Conservation (phyloP, 2,888 invertebrate genomes). For the Limnephilus lunatus region DNA sequence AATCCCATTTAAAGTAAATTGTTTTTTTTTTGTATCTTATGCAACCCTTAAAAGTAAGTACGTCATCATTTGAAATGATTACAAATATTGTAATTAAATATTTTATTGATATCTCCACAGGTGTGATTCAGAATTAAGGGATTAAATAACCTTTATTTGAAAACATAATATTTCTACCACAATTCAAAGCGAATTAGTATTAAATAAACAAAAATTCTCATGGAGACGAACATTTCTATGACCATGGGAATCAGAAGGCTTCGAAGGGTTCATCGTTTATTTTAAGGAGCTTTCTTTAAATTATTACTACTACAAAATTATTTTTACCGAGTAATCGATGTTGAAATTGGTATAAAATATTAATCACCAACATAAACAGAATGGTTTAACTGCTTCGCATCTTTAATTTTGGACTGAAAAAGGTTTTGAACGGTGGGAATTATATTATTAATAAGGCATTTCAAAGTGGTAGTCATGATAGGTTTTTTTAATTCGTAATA, state of each 20-base stretch:
- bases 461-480: background rate
- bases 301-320: background rate
- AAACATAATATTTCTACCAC: constrained; percentile 9
- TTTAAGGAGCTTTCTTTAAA: background rate
- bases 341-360: background rate
- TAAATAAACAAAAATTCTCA: background rate
- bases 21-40: background rate
- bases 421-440: background rate
- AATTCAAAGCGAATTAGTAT: background rate
- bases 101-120: constrained; percentile 22
- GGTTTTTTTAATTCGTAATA: background rate
- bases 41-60: background rate
- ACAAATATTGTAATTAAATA: constrained; percentile 38
- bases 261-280: constrained; percentile 7
- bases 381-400: background rate
- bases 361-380: background rate
- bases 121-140: constrained; percentile 17
- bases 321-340: background rate
- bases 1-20: background rate
- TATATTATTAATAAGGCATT: background rate
- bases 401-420: background rate
- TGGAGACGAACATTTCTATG: background rate
- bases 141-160: background rate
- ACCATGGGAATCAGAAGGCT: background rate
- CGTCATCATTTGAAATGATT: background rate